Evolutionary conservation across 2,888 invertebrate genomes (phyloP), one percentile per base, ranked within the genome.

Genomic region (Drosophila paracracens): DNA sequence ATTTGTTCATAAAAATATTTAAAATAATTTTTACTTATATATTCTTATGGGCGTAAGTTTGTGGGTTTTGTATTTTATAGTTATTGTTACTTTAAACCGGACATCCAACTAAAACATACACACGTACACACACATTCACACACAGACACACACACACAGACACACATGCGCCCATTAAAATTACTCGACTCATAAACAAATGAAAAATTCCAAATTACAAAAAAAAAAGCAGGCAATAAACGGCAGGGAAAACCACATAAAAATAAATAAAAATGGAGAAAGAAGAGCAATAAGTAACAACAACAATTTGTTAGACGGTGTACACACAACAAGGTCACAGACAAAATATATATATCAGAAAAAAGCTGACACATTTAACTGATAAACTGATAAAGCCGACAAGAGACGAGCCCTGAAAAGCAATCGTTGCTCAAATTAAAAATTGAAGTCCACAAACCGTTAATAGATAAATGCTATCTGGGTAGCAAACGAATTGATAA

Each of bases 201-300:
- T 57, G 65, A 66, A 80, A 80, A 76, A 76, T 83, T 71, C 73
- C 80, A 70, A 78, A 81, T 81, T 79, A 83, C 61, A 69, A 62
- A 87, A 78, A 63, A 86, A 78, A 86, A 83, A 83, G 74, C 60
- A 58, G 65, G 53, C 73, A 67, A 70, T 77, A 70, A 88, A 74
- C 60, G 60, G 29, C 70, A 52, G 74, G 70, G 70, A 73, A 82
- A 75, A 77, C 69, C 56, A 73, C 61, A 50, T 36, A 57, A 76
- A 51, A 60, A 65, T 48, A 35, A 38, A 36, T 16, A 25, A 29
- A 36, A 40, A 38, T 21, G 18, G 31, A 25, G 57, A 21, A 63
- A 43, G 43, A 72, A 33, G 59, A 67, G 50, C 48, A 62, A 40
- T 67, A 40, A 40, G 75, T 59, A 71, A 74, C 61, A 74, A 52